These are phyloP conservation scores for Channa argus DNA, from an alignment of 2,113 vertebrate species.

Conservation along the genomic window DNA sequence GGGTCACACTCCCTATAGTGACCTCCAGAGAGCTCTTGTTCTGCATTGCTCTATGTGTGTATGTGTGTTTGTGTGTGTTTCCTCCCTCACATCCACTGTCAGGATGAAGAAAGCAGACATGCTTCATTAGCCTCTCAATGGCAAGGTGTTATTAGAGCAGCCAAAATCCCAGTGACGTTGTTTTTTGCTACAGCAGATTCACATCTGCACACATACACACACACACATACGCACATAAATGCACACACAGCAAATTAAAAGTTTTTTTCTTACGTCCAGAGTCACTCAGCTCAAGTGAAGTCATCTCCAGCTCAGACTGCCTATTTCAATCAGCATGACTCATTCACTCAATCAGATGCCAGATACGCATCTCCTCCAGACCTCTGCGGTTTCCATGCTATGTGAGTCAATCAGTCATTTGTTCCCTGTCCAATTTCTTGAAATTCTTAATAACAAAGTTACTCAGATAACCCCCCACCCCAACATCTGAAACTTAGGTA, in stretches of 20 bases:
- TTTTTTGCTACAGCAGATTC: slow-evolving; percentile 41
- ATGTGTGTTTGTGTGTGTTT: slow-evolving; percentile 17
- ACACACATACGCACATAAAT: slow-evolving; percentile 12
- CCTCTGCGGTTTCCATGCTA: slow-evolving; percentile 63
- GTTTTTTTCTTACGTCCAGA: slow-evolving; percentile 60
- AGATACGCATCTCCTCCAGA: slow-evolving; percentile 64
- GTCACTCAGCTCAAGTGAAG: slow-evolving; percentile 51
- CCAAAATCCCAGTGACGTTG: slow-evolving; percentile 55
- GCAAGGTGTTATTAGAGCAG: slow-evolving; percentile 77
- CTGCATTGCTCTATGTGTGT: slow-evolving; percentile 31
- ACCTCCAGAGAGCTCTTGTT: slow-evolving; percentile 67
- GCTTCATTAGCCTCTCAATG: slow-evolving; percentile 79
- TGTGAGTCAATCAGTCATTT: slow-evolving; percentile 70
- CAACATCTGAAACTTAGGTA: not conserved
- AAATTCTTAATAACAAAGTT: slow-evolving; percentile 40
- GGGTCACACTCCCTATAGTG: slow-evolving; percentile 39
- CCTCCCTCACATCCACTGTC: slow-evolving; percentile 59
- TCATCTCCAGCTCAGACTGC: slow-evolving; percentile 51
- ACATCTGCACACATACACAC: slow-evolving; percentile 6
- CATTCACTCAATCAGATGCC: slow-evolving; percentile 70
- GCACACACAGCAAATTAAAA: slow-evolving; percentile 58
- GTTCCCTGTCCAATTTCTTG: slow-evolving; percentile 47
- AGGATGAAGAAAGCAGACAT: slow-evolving; percentile 66
- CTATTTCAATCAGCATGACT: slow-evolving; percentile 75
- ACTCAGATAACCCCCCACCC: slow-evolving; percentile 34